phyloP scores from a whole-genome alignment of 2,888 invertebrate species.

The Pimpla rufipes region DNA sequence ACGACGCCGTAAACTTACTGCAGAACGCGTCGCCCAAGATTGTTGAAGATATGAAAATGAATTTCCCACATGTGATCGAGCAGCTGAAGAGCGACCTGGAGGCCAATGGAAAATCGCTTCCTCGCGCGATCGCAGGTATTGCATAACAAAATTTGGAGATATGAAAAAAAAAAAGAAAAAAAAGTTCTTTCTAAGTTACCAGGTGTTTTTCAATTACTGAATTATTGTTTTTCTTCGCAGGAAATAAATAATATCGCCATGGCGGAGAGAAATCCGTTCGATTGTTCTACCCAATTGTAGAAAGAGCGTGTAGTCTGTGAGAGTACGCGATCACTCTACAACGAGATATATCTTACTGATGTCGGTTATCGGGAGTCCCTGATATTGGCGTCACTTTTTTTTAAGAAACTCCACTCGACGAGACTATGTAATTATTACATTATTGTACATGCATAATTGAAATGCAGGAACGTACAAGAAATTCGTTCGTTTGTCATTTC shows the following conservation, averaged over 20 bases:
- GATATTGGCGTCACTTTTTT: conserved; percentile 11
- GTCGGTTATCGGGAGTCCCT: neutral
- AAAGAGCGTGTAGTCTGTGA: conserved; percentile 36
- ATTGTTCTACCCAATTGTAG: conserved; percentile 46
- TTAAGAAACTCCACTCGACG: conserved; percentile 14
- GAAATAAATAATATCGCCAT: neutral
- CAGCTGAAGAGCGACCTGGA: conserved; percentile 24
- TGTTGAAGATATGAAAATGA: neutral
- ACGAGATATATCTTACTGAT: neutral
- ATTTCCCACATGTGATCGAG: neutral
- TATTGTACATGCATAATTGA: conserved; percentile 36
- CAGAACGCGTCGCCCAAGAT: neutral
- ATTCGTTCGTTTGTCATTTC: neutral
- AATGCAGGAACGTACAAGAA: conserved; percentile 41
- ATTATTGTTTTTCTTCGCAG: conserved; percentile 43
- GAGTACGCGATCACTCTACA: conserved; percentile 15
- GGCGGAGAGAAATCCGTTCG: neutral
- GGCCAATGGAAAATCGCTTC: conserved; percentile 46
- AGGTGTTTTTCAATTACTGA: neutral
- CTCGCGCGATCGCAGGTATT: neutral
- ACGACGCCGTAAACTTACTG: conserved; percentile 45
- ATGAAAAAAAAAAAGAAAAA: neutral
- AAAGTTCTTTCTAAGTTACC: neutral
- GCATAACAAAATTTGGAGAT: neutral
- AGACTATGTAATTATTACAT: conserved; percentile 34